phyloP scores from a whole-genome alignment of 2,797 vertebrate species.

The Pseudochirops corinnae region DNA sequence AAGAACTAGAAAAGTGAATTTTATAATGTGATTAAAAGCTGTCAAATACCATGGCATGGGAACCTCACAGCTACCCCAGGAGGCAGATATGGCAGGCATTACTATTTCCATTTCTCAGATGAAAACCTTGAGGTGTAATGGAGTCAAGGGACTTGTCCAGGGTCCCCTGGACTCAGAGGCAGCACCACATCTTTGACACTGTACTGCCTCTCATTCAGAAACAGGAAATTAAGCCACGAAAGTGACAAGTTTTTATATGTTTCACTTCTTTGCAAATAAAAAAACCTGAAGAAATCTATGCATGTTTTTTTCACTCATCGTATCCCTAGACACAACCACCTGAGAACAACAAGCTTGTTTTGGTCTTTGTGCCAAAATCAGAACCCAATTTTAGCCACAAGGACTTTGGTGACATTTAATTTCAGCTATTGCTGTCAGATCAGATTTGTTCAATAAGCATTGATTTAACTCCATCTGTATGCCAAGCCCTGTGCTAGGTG shows the following conservation, averaged over 20 bases:
- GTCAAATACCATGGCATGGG: not conserved
- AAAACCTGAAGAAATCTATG: conserved; percentile 47
- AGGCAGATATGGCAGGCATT: not conserved
- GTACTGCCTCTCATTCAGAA: too few relatives aligned
- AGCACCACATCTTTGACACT: too few relatives aligned
- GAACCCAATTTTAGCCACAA: conserved; percentile 35
- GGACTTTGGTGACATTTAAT: conserved; percentile 54
- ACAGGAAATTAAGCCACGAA: conserved; percentile 34
- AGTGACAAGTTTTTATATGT: not conserved
- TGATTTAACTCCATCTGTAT: not conserved
- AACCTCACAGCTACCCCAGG: too few relatives aligned
- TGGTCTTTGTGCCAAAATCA: conserved; percentile 43
- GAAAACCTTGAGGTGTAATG: too few relatives aligned
- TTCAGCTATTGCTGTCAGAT: conserved; percentile 22
- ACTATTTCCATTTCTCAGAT: not conserved
- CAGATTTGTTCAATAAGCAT: conserved; percentile 44
- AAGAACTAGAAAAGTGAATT: not conserved
- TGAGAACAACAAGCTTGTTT: conserved; percentile 5
- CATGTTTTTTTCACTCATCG: not conserved
- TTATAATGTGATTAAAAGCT: not conserved
- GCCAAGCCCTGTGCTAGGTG: not conserved
- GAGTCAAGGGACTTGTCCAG: too few relatives aligned
- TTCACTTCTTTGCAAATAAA: not conserved
- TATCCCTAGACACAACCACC: not conserved
- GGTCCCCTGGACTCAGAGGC: too few relatives aligned